Percentiles rank a stretch among this genome's conserved stretches.
phyloP scores from a whole-genome alignment of 2,113 vertebrate genomes.

The Hippoglossus stenolepis region DNA sequence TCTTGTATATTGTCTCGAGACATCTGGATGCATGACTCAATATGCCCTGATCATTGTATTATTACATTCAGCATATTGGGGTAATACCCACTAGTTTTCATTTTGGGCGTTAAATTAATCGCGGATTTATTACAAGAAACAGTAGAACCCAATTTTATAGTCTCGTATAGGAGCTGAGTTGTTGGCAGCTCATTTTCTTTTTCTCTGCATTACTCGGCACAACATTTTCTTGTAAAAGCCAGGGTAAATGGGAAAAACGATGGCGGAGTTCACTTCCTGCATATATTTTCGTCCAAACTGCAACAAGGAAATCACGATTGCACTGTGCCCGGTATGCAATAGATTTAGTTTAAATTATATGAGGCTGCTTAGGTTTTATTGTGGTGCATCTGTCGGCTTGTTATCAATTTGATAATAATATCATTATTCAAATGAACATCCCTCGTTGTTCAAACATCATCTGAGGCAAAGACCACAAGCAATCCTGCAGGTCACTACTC shows the following conservation, averaged over 20 bases:
- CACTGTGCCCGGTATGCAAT: neutral
- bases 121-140: constrained; percentile 52
- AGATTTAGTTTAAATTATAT: neutral
- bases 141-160: constrained; percentile 41
- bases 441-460: no score
- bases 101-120: constrained; percentile 49
- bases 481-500: no score
- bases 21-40: constrained; percentile 42
- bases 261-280: constrained; percentile 44
- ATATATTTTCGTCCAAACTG: constrained; percentile 12
- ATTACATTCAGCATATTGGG: constrained; percentile 47
- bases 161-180: constrained; percentile 37
- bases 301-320: constrained; percentile 5
- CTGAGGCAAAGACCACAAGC: no score
- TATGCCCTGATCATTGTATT: constrained; percentile 34
- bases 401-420: no score
- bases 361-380: neutral
- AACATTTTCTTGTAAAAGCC: neutral
- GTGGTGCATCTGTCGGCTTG: neutral
- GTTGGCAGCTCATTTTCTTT: constrained; percentile 8
- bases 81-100: constrained; percentile 43
- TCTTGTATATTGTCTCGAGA: constrained; percentile 36
- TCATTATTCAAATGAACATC: no score
- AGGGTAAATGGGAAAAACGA: constrained; percentile 23
- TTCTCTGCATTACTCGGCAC: constrained; percentile 23